phyloP scores from a whole-genome alignment of 2,888 invertebrate species.

The Liodrosophila aerea region DNA sequence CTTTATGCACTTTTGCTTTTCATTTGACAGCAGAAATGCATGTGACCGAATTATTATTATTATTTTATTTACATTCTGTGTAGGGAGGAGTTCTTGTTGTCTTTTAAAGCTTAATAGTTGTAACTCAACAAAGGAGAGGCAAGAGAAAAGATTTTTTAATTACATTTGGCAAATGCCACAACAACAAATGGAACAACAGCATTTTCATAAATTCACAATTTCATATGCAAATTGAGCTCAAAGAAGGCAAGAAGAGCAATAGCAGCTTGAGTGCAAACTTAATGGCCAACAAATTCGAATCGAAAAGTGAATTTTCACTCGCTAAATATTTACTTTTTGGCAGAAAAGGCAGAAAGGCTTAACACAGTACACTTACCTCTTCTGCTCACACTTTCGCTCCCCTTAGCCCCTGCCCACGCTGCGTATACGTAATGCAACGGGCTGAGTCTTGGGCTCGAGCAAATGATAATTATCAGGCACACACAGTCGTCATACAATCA shows the following conservation, averaged over 20 bases:
- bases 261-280: slow-evolving; percentile 64
- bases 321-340: slow-evolving; percentile 64
- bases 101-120: slow-evolving; percentile 36
- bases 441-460: slow-evolving; percentile 27
- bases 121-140: slow-evolving; percentile 58
- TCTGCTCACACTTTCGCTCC: neutral
- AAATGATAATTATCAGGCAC: slow-evolving; percentile 71
- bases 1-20: slow-evolving; percentile 74
- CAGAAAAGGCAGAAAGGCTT: slow-evolving; percentile 39
- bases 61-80: neutral
- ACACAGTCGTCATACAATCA: slow-evolving; percentile 22
- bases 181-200: slow-evolving; percentile 27
- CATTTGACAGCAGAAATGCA: slow-evolving; percentile 67
- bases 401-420: neutral
- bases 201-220: slow-evolving; percentile 48
- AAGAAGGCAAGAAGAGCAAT: slow-evolving; percentile 38
- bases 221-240: slow-evolving; percentile 71
- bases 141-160: slow-evolving; percentile 58
- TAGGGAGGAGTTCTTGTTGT: slow-evolving; percentile 13
- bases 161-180: slow-evolving; percentile 61
- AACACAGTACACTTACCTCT: slow-evolving; percentile 29
- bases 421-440: slow-evolving; percentile 12
- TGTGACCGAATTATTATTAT: slow-evolving; percentile 63
- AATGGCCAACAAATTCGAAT: slow-evolving; percentile 74
- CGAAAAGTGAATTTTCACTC: slow-evolving; percentile 55